Conservation (phyloP, 2,797 vertebrate species). For the Oreonectes daqikongensis region DNA sequence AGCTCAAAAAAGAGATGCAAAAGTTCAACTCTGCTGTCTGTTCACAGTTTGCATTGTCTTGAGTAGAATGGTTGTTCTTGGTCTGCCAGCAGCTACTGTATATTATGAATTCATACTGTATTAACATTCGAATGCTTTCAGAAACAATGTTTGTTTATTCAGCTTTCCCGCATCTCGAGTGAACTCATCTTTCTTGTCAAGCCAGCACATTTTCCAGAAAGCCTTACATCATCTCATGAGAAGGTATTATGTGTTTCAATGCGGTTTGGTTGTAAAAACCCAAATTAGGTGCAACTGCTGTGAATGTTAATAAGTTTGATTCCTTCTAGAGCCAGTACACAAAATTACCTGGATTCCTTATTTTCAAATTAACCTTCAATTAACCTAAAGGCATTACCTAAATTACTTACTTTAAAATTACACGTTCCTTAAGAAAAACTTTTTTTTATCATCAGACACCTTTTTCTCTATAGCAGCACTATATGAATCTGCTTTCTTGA, state of each 20-base stretch:
- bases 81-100: not conserved
- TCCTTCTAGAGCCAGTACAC: not conserved
- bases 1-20: no score
- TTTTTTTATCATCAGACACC: no score
- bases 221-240: slow-evolving; percentile 21
- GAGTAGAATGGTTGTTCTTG: not conserved
- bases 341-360: not conserved
- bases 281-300: not conserved
- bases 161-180: not conserved
- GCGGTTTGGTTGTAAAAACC: slow-evolving; percentile 15
- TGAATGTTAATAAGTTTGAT: not conserved
- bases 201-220: not conserved
- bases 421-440: no score
- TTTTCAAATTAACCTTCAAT: not conserved
- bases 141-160: not conserved
- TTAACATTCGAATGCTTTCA: not conserved
- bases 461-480: no score
- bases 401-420: not conserved
- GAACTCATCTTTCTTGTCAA: slow-evolving; percentile 2
- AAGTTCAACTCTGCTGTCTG: not conserved
- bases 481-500: no score
- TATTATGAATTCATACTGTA: not conserved
- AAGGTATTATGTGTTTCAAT: slow-evolving; percentile 25
- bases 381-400: not conserved
- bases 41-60: not conserved